Percentiles rank a stretch among this genome's conserved stretches.
phyloP scores from a whole-genome alignment of 2,113 vertebrate species.

The Phycodurus eques region DNA sequence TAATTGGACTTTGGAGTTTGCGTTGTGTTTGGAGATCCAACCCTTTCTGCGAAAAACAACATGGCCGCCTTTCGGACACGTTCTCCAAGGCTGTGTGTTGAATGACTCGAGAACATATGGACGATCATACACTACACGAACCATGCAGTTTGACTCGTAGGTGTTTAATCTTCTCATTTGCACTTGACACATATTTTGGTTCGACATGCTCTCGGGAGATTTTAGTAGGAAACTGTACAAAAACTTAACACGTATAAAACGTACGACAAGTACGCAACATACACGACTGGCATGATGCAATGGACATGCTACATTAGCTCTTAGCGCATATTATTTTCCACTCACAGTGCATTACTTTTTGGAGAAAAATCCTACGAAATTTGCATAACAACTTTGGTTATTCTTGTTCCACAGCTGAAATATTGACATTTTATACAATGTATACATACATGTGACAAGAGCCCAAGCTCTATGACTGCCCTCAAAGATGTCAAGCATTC shows the following conservation, averaged over 20 bases:
- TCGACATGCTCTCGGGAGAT: neutral
- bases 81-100: conserved; percentile 1
- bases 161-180: neutral
- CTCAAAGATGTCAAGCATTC: too few species aligned
- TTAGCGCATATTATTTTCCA: neutral
- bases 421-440: conserved; percentile 11
- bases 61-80: conserved; percentile 3
- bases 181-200: neutral
- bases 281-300: neutral
- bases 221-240: neutral
- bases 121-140: neutral
- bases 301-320: neutral
- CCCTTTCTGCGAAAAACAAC: conserved; percentile 14
- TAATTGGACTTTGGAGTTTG: too few species aligned
- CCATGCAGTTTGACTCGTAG: neutral
- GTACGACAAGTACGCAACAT: neutral
- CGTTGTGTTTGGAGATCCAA: neutral
- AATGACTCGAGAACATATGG: conserved; percentile 14
- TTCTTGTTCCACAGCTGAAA: conserved; percentile 17
- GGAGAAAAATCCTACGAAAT: neutral
- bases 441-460: conserved; percentile 1
- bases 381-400: neutral
- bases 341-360: conserved; percentile 1
- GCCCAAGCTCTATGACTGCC: neutral
- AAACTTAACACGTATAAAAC: neutral